These are phyloP conservation scores for Nasonia vitripennis DNA, from an alignment of 1,140 invertebrate genomes.

Conservation along the genomic window DNA sequence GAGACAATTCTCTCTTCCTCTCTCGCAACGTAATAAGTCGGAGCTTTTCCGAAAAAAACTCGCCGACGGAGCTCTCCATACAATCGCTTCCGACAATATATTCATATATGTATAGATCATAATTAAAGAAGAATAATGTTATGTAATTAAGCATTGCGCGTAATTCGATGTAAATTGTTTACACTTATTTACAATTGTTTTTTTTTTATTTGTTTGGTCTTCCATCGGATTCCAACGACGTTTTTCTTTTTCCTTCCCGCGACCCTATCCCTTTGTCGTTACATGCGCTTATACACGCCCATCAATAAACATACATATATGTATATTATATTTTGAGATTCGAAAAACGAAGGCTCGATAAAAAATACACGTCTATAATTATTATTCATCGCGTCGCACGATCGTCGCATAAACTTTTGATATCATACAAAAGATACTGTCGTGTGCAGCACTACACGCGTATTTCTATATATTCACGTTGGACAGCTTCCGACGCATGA, in stretches of 20 bases:
- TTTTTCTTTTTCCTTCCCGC: conserved; percentile 16
- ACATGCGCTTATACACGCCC: no score
- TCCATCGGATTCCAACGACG: conserved; percentile 59
- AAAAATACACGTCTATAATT: conserved; percentile 13
- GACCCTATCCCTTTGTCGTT: no score
- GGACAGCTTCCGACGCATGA: no score
- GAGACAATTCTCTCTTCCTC: background rate
- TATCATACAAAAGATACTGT: no score
- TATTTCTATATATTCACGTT: no score
- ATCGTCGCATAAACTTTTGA: background rate
- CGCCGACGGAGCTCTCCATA: background rate
- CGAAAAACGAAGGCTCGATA: background rate
- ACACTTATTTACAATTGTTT: conserved; percentile 60
- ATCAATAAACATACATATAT: no score
- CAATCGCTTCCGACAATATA: conserved; percentile 18
- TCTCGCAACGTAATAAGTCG: background rate
- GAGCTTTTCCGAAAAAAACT: background rate
- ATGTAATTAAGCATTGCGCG: conserved; percentile 60
- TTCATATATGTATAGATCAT: no score
- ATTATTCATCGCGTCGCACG: background rate
- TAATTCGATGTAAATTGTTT: conserved; percentile 63
- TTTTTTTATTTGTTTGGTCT: conserved; percentile 57
- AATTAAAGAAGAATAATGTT: conserved; percentile 23
- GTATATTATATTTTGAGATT: background rate
- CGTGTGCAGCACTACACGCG: no score